Base-by-base conservation (phyloP, 1,140 invertebrate genomes). In the Drosophila sulfurigaster region DNA sequence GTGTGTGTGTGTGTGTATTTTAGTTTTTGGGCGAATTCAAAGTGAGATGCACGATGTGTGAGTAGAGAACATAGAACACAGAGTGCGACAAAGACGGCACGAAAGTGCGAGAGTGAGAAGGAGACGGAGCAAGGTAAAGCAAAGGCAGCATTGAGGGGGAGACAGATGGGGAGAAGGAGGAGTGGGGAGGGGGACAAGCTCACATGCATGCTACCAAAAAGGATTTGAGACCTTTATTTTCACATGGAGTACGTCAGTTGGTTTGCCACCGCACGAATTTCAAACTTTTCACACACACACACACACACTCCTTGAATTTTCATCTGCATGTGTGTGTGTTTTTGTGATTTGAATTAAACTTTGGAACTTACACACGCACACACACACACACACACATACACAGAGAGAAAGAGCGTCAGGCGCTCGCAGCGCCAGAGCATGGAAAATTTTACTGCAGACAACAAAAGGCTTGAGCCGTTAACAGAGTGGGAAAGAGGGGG, bases 331-430 rank as follows among this genome's bases (percentile, higher is more conserved):
- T 77, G 78, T 76, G 78, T 85, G 81, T 85, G 65, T 86, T 86
- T 87, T 87, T 87, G 83, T 87, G 83, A 87, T 87, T 87, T 88
- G 83, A 87, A 87, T 87, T 87, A 87, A 87, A 87, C 83, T 87
- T 88, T 88, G 77, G 69, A 78, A 70, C 79, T 58, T 76, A 51
- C 72, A 79, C 77, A 74, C 68, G 38, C 48, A 77, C 52, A 41
- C 48, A 10, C 79, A 51, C 72, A 79, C 77, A 74, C 68, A 43
- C 51, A 77, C 57, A 41, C 52, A 10, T n/a, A 38, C 56, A 59
- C 49, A 32, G 38, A 28, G 25, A 30, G 28, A n/a, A 46, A 5
- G 16, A 69, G 41, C 41, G 57, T 46, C 62, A 51, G 56, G 38
- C 35, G 8, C 32, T 13, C 5, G 32, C 5, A 72, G 52, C 45